phyloP scores from a whole-genome alignment of 1,140 invertebrate species.

The Gonioctena quinquepunctata region DNA sequence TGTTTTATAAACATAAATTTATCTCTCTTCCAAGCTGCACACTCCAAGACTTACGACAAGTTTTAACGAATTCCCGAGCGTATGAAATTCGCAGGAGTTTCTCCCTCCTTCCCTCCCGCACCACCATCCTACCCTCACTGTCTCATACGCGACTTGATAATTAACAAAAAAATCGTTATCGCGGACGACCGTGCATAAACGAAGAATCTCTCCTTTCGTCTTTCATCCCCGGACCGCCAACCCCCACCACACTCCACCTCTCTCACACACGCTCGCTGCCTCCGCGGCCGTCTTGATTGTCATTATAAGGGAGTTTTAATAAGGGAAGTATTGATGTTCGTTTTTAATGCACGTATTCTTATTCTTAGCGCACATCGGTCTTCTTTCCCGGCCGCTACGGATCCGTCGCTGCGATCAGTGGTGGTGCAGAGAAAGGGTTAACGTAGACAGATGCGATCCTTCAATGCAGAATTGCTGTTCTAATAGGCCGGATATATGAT shows the following conservation, averaged over 20 bases:
- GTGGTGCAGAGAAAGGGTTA: background rate
- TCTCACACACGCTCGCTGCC: conserved; percentile 36
- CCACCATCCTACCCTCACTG: conserved; percentile 35
- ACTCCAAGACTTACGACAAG: conserved; percentile 34
- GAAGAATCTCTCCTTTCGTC: conserved; percentile 42
- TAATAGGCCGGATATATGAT: background rate
- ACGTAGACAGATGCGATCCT: background rate
- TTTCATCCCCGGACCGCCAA: background rate
- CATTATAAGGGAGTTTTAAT: conserved; percentile 57
- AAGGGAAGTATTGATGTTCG: conserved; percentile 58
- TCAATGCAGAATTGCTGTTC: background rate
- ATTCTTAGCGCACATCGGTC: conserved; percentile 44
- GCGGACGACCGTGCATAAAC: conserved; percentile 55
- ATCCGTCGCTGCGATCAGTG: background rate
- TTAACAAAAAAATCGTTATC: conserved; percentile 59
- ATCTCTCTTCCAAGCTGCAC: conserved; percentile 14
- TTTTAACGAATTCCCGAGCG: conserved; percentile 37
- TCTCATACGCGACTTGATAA: conserved; percentile 57
- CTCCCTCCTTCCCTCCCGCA: conserved; percentile 17
- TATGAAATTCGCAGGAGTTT: conserved; percentile 43
- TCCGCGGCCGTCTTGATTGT: conserved; percentile 52
- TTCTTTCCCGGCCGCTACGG: conserved; percentile 13
- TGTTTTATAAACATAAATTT: conserved; percentile 26
- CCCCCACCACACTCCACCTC: conserved; percentile 23
- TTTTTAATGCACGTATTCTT: conserved; percentile 55